These are phyloP conservation scores for Anisognathus igniventris DNA, from an alignment of 2,797 vertebrate species.

Conservation along the genomic window DNA sequence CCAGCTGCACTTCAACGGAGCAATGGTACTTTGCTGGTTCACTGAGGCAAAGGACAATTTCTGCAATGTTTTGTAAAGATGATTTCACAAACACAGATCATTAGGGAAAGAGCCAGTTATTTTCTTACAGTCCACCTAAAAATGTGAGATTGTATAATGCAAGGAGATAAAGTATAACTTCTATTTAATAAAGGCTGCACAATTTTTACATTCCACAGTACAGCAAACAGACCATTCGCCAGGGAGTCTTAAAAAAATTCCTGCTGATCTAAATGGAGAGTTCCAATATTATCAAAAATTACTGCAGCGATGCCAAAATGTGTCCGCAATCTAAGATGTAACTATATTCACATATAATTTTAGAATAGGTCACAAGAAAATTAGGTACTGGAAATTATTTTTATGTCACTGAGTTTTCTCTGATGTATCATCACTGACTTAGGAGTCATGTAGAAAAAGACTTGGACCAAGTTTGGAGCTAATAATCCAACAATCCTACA, in stretches of 20 bases:
- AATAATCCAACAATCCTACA: not conserved
- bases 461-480: not conserved
- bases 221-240: not conserved
- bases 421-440: not conserved
- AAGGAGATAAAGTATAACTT: not conserved
- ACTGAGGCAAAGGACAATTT: not conserved
- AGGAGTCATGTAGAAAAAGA: not conserved
- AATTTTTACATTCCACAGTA: not conserved
- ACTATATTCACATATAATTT: not conserved
- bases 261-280: not conserved
- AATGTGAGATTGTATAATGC: not conserved
- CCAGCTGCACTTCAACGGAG: not conserved
- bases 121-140: not conserved
- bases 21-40: not conserved
- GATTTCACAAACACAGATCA: not conserved
- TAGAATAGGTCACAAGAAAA: not conserved
- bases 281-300: not conserved
- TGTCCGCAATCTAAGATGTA: not conserved
- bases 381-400: not conserved
- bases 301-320: accelerated
- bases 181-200: not conserved
- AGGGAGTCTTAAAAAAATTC: not conserved
- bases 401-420: not conserved
- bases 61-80: not conserved
- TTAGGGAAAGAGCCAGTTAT: not conserved